Evolutionary conservation across 2,797 vertebrate genomes (phyloP), one percentile per base, ranked within the genome.

Genomic region (Vultur gryphus): DNA sequence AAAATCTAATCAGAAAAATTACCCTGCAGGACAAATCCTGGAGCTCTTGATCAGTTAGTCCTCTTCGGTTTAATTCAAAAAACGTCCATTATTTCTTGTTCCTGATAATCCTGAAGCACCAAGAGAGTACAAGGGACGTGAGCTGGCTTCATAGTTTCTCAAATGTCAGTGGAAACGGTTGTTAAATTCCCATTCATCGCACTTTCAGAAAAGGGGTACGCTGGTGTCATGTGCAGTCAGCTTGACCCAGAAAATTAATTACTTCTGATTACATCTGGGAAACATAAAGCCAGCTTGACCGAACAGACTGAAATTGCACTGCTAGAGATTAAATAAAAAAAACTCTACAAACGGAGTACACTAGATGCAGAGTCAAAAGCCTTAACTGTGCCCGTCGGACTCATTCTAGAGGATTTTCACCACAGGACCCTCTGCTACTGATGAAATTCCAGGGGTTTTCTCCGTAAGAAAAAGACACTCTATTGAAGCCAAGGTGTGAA

Each of bases 301-400:
- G 24, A 65, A 11, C 37, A 29, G 52, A 1, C 37, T 7, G 16
- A 12, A 33, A 20, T 1, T 3, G 6, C 41, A 3, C 55, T 1
- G 54, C 80, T 15, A 3, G 16, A 7, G 58, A 15, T 3, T 3
- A 5, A 26, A 13, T 4, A 17, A 11, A 33, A 33, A 35, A 9
- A 7, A 0, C 19, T 14, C 66, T 2, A 16, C 64, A 6, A 6
- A 1, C 0, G 4, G 19, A 29, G 13, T 0, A 12, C 0, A 3
- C 9, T 0, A 8, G 23, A 3, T 0, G 29, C 37, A 3, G 39
- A 71, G n/a, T 9, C n/a, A 7, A 14, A 13, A 71, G 44, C 65
- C 41, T 16, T 15, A 41, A 0, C 9, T 4, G 76, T 4, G 44
- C 69, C 77, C 76, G 21, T 1, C 16, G 14, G 44, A 16, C 62